Evolutionary conservation across 2,113 vertebrate species (phyloP).

Genomic region (Bos indicus): DNA sequence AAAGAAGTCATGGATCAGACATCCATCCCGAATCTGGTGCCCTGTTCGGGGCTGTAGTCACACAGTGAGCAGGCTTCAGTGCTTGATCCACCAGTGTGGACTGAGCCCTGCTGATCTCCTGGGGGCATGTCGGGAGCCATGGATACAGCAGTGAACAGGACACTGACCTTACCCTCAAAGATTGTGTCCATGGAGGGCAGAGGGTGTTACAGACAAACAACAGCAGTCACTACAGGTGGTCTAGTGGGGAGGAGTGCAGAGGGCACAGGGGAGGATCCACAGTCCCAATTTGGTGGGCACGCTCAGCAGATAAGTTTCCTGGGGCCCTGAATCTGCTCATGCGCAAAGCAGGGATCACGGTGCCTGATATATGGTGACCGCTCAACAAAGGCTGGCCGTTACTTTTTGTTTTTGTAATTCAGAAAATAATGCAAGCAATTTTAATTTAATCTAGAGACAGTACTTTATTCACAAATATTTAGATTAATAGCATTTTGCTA

Average conservation of each 20-base stretch:
- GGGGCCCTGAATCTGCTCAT: not conserved
- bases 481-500: slow-evolving; percentile 88
- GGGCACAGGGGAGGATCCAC: accelerated
- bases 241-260: too few species aligned
- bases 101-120: accelerated
- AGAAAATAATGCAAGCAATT: not conserved
- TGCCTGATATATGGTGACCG: not conserved
- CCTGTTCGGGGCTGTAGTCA: not conserved
- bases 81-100: accelerated
- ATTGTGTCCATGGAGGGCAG: accelerated
- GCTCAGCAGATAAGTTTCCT: not conserved
- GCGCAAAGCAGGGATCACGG: not conserved
- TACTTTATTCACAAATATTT: slow-evolving; percentile 91
- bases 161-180: not conserved
- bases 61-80: not conserved
- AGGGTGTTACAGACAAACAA: not conserved
- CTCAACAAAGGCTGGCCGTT: not conserved
- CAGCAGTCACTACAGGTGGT: too few species aligned
- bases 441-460: slow-evolving; percentile 84
- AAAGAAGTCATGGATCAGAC: not conserved
- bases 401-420: not conserved
- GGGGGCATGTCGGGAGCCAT: not conserved
- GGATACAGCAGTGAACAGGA: not conserved
- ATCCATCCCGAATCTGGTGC: not conserved
- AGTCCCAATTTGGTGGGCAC: not conserved